Percentiles rank a stretch among this genome's conserved stretches.
These are phyloP conservation scores for Philereme vetulata DNA, from an alignment of 2,888 invertebrate genomes.

Conservation along the genomic window DNA sequence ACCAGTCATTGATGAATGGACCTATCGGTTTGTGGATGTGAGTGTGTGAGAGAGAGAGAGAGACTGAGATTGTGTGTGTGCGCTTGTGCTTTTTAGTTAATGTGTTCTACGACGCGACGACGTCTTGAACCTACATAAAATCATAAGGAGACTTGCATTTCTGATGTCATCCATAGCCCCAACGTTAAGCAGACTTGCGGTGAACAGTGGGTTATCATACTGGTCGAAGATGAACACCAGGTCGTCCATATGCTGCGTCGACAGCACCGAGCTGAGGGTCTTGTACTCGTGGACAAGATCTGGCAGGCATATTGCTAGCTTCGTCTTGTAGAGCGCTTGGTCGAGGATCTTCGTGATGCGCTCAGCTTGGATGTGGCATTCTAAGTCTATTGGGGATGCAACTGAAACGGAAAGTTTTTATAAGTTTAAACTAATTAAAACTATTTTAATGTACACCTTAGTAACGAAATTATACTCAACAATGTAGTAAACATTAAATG, in stretches of 20 bases:
- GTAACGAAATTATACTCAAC: no score
- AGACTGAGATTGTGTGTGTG: no score
- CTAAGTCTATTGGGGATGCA: slow-evolving; percentile 36
- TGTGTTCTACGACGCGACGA: no score
- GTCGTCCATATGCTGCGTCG: slow-evolving; percentile 67
- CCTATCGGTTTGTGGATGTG: no score
- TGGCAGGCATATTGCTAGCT: slow-evolving; percentile 70
- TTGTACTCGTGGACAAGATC: slow-evolving; percentile 66
- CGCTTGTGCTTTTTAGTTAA: no score
- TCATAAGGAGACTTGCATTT: slow-evolving; percentile 49
- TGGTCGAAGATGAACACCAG: slow-evolving; percentile 73
- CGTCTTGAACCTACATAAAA: no score
- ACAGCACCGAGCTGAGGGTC: slow-evolving; percentile 55
- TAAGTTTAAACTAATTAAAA: background rate
- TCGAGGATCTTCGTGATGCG: slow-evolving; percentile 80
- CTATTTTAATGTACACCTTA: no score
- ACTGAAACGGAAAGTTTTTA: slow-evolving; percentile 22
- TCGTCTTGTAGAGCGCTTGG: slow-evolving; percentile 69
- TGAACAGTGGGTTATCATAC: slow-evolving; percentile 70
- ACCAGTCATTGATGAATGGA: no score
- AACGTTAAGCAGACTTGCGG: slow-evolving; percentile 65
- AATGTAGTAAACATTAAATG: no score
- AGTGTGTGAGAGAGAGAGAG: no score
- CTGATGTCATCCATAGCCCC: slow-evolving; percentile 71
- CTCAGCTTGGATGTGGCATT: slow-evolving; percentile 70